Percentiles rank a stretch among this genome's conserved stretches.
These are phyloP conservation scores for Parambassis ranga DNA, from an alignment of 2,797 vertebrate species.

Conservation along the genomic window DNA sequence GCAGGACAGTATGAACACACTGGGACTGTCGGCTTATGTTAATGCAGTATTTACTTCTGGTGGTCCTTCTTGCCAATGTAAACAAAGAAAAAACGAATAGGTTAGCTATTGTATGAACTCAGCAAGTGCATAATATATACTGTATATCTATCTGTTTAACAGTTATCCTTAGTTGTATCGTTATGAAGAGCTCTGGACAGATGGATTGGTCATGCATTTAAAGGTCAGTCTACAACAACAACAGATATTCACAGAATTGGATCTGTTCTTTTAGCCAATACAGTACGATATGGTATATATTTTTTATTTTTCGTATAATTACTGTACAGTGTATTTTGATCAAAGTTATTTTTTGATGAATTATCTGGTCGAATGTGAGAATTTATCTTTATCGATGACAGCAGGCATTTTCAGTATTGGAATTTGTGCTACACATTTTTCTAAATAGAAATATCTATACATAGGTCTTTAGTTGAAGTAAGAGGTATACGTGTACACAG, in stretches of 20 bases:
- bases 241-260: conserved; percentile 31
- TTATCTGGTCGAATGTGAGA: conserved; percentile 65
- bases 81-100: conserved; percentile 19
- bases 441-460: conserved; percentile 49
- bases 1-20: not conserved
- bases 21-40: not conserved
- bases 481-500: conserved; percentile 14
- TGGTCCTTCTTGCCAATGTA: conserved; percentile 25
- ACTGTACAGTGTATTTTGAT: conserved; percentile 70
- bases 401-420: conserved; percentile 57
- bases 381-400: conserved; percentile 60
- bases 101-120: conserved; percentile 39
- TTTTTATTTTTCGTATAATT: conserved; percentile 76
- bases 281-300: conserved; percentile 19
- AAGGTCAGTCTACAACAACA: conserved; percentile 13
- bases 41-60: conserved; percentile 11
- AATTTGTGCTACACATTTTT: conserved; percentile 68
- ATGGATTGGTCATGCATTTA: conserved; percentile 9
- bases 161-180: conserved; percentile 46
- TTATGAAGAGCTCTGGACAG: conserved; percentile 22
- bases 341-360: conserved; percentile 78
- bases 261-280: conserved; percentile 59
- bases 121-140: conserved; percentile 46
- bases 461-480: conserved; percentile 23
- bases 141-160: conserved; percentile 33